Base-by-base conservation (phyloP, 2,888 invertebrate species). In the Ectropis crepuscularia region DNA sequence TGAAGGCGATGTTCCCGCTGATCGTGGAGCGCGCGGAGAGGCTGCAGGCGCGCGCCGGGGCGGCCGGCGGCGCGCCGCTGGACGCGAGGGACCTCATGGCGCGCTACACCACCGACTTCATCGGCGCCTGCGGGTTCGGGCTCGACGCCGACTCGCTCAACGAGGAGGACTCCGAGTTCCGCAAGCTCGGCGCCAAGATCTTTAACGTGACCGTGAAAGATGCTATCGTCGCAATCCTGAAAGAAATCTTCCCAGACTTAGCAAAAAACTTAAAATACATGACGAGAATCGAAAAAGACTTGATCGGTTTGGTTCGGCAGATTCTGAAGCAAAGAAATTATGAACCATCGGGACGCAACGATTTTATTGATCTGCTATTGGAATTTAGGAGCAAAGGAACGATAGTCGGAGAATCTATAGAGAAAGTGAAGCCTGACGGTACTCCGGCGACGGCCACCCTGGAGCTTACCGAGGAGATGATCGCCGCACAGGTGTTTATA, bases 61-160 rank as follows among this genome's bases (percentile, higher is more conserved):
- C 60, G 10, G 77, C 77, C 12, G 80, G 82, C 48, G 68, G 73
- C 36, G 77, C 72, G 2, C 60, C 79, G 28, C 58, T 83, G 7
- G 87, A 85, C 62, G 84, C 82, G 6, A 76, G 86, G 4, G 88
- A 89, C 43, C 79, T 88, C 50, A 86, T 88, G 86, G 87, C 87
- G 12, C 77, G 87, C 6, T 87, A 83, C 73, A 86, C 86, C 49
- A 87, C 83, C 9, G 87, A 87, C 68, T 85, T 87, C 69, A 87
- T 87, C 63, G 87, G 87, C 53, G 84, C 87, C 45, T 85, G 85
- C 61, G 87, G 85, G 11, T 87, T 87, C 61, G 87, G 88, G 0
- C 76, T 87, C 49, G 85, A 88, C 11, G 78, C 82, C 0, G 81
- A 87, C 63, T 83, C 85, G 0, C 78, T 88, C 12, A 80, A 77